Evolutionary conservation across 1,140 invertebrate species (phyloP), one percentile per base, ranked within the genome.

Genomic region (Lycorma delicatula): DNA sequence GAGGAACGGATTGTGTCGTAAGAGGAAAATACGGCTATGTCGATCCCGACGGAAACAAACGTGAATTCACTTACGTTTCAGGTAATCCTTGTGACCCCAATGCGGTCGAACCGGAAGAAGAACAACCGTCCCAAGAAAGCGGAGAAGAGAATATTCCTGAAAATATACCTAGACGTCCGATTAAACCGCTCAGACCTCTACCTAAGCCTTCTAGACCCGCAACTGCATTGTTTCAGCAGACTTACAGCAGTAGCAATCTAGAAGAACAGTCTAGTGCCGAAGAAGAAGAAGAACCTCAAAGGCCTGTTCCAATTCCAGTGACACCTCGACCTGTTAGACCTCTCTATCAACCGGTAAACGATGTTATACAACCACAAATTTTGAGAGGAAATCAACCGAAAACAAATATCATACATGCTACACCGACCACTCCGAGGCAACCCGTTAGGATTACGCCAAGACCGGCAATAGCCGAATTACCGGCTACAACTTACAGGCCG

Each of bases 51-150:
- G 90, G 91, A 54, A 89, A 91, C 69, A 88, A 90, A 65, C 72
- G 89, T 56, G 87, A 92, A 67, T 91, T 92, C 69, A 88, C 85
- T 1, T 93, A 93, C 69, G 87, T 90, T 1, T 90, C 87, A n/a
- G 89, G 89, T n/a, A 91, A 91, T 66, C 87, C 87, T 2, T 91
- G 88, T 68, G 88, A 91, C 64, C 87, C 87, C 1, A 89, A 89
- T 68, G 85, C 84, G 9, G 81, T 82, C 0, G 80, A 86, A 48
- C 81, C 79, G 11, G 77, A 81, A 18, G 77, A 84, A 53, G 81
- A 85, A 9, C 74, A 72, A 74, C 52, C 13, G 23, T 55, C 23
- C 31, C 54, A 53, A 12, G 56, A 62, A 41, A 63, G 63, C 53
- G 65, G 64, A 6, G 67, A 68, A 38, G 70, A 71, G 26, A 71